Evolutionary conservation across 2,888 invertebrate species (phyloP), one percentile per base, ranked within the genome.

Genomic region (Erebia palarica): DNA sequence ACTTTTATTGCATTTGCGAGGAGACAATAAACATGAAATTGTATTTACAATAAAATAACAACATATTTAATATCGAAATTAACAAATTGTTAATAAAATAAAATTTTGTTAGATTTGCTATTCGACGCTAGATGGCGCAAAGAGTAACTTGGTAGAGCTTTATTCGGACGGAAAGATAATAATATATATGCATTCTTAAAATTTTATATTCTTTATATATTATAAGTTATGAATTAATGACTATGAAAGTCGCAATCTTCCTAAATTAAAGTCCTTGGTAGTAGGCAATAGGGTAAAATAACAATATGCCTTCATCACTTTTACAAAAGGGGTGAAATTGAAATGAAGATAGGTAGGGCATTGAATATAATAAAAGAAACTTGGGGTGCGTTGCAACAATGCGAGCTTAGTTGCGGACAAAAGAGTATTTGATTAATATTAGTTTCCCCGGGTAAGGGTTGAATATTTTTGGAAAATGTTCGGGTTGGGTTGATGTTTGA

Each of bases 81-180:
- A 36, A 36, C 5, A 36, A 36, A 36, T 36, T 36, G 36, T 7
- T 36, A 36, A 36, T 36, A 36, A 36, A 49, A 49, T 49, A 13
- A 49, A 49, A 53, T 11, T 21, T 57, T 58, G 42, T 65, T 27
- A 65, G 8, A 21, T 76, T 70, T 1, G 70, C 84, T 80, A 82
- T 76, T 79, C 73, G 63, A 58, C 75, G 49, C 75, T 78, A 85
- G 86, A 81, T 86, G 83, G 80, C 84, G 79, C 4, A 53, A 75
- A 14, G 8, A 10, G 51, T 21, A 27, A 27, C 1, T 42, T 44
- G n/a, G 13, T 36, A n/a, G 9, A n/a, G 27, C 14, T 59, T 59
- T 36, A 13, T 57, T 5, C 3, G 5, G 13, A 3, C 4, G 0
- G 5, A 27, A 58, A 27, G 13, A 16, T n/a, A n/a, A n/a, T n/a